These are phyloP conservation scores for Apodemus speciosus DNA, from an alignment of 2,113 vertebrate genomes.

Conservation along the genomic window DNA sequence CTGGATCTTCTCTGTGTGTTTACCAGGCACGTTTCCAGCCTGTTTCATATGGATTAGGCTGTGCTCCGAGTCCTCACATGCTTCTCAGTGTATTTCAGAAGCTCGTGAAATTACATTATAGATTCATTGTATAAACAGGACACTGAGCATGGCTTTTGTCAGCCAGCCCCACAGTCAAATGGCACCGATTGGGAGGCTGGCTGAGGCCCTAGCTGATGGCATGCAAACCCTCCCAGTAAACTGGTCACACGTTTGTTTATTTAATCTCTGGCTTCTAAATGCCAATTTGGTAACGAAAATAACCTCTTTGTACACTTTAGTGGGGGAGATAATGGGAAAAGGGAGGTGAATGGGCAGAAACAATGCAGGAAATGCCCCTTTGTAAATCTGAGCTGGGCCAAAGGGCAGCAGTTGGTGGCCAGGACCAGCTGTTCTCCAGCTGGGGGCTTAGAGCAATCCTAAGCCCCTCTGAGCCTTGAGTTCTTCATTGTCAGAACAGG, in stretches of 20 bases:
- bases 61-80: conserved; percentile 76
- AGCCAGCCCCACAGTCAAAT: conserved; percentile 69
- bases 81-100: conserved; percentile 84
- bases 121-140: conserved; percentile 88
- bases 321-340: conserved; percentile 40
- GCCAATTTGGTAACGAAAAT: conserved; percentile 45
- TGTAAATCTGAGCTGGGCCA: neutral
- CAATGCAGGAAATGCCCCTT: neutral
- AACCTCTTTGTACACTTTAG: conserved; percentile 52
- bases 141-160: conserved; percentile 79
- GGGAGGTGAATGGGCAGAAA: neutral
- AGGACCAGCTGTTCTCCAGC: neutral
- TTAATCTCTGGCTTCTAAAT: conserved; percentile 77
- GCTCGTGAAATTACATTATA: conserved; percentile 89
- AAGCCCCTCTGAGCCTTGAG: neutral
- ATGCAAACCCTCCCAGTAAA: conserved; percentile 71
- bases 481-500: neutral
- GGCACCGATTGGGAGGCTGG: conserved; percentile 60
- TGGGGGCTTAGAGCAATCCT: neutral
- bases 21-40: conserved; percentile 82
- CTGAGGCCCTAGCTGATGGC: conserved; percentile 63
- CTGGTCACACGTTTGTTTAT: conserved; percentile 74
- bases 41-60: conserved; percentile 88
- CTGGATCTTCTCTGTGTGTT: conserved; percentile 72
- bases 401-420: neutral